phyloP scores from a whole-genome alignment of 2,888 invertebrate species.

The Drosophila ustulata region DNA sequence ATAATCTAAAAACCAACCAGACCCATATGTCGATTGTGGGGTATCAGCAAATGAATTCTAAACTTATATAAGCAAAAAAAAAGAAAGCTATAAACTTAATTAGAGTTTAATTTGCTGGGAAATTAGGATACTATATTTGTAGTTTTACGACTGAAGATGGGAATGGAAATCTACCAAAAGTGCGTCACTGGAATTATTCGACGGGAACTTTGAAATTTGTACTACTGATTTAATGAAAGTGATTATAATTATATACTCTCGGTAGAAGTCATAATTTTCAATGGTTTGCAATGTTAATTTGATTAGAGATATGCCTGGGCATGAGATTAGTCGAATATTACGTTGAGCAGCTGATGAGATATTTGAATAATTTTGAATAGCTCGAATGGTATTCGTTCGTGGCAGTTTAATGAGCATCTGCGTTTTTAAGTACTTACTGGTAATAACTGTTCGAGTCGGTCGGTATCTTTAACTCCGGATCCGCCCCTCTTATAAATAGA shows the following conservation, averaged over 20 bases:
- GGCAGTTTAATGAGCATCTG: conserved; percentile 55
- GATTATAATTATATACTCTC: background rate
- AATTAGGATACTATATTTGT: conserved; percentile 22
- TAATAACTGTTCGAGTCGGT: conserved; percentile 21
- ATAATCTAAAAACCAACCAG: background rate
- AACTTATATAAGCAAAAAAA: background rate
- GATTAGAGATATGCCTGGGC: conserved; percentile 6
- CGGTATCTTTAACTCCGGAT: conserved; percentile 11
- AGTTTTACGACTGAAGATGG: conserved; percentile 8
- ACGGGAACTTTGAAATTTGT: background rate
- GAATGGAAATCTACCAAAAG: conserved; percentile 12
- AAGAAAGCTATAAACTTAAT: conserved; percentile 8
- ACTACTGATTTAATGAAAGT: conserved; percentile 2
- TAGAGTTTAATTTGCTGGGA: conserved; percentile 9
- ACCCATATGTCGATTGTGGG: background rate
- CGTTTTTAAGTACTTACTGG: conserved; percentile 38
- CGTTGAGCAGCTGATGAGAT: background rate
- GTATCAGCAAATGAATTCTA: background rate
- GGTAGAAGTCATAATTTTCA: conserved; percentile 3
- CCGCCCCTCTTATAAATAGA: conserved; percentile 10
- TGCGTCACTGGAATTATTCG: conserved; percentile 11
- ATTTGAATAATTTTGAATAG: conserved; percentile 20
- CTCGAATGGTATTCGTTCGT: conserved; percentile 10
- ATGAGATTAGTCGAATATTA: conserved; percentile 11
- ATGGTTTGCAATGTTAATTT: background rate